Conservation (phyloP, 1,140 invertebrate genomes). For the Branchinecta lynchi region DNA sequence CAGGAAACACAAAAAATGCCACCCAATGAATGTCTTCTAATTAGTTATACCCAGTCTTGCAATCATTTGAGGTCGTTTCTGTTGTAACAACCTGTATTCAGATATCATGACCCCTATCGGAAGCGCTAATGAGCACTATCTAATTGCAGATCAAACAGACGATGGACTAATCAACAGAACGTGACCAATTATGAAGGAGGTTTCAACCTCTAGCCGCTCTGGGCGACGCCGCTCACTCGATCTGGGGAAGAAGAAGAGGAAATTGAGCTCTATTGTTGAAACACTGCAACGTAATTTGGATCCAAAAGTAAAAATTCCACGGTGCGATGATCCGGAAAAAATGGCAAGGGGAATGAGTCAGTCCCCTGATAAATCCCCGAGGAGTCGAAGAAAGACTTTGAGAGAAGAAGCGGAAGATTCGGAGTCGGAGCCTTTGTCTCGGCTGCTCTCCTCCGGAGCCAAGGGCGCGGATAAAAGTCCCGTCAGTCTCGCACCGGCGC, state of each 20-base stretch:
- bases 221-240: background rate
- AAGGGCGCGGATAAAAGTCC: background rate
- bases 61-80: too few species aligned
- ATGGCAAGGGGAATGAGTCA: background rate
- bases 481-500: background rate
- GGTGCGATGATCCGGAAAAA: background rate
- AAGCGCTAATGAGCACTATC: too few species aligned
- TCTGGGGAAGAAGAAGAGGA: background rate
- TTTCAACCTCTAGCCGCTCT: background rate
- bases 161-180: too few species aligned
- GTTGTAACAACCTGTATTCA: too few species aligned
- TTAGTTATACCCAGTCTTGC: too few species aligned
- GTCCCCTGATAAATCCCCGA: background rate
- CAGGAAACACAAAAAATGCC: too few species aligned
- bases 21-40: too few species aligned
- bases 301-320: background rate
- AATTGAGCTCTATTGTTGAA: background rate
- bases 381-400: background rate
- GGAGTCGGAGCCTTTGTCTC: conserved; percentile 7
- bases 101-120: too few species aligned
- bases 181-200: background rate
- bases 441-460: background rate
- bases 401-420: background rate
- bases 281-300: background rate
- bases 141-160: too few species aligned